Evolutionary conservation across 2,113 vertebrate species (phyloP), one percentile per base, ranked within the genome.

Genomic region (Rhagologus leucostigma): DNA sequence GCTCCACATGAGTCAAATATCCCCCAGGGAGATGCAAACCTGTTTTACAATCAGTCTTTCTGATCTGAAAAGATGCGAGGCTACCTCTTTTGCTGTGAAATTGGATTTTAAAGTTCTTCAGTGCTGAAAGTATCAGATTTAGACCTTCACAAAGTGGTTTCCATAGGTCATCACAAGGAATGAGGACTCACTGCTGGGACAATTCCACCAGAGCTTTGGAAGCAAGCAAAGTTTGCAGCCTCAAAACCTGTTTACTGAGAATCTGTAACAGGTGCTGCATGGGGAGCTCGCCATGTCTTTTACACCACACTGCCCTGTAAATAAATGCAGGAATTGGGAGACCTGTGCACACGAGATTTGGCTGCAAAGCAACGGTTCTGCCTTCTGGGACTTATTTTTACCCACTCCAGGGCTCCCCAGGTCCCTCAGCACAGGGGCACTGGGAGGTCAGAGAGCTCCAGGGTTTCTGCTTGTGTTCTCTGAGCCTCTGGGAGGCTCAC

Each of bases 251-350:
- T 83, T 76, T 63, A 12, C 37, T 62, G 52, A 23, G 63, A 19
- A 74, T 44, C 26, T 35, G 6, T 56, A 49, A 24, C 4, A 3
- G 0, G 0, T 35, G 20, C 53, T 71, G 35, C 64, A 27, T 1
- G 0, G 27, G 59, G 33, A 50, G 23, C 42, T 33, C 37, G 49
- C 35, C 0, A 0, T 5, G 12, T 19, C 33, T 80, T 37, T 57
- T 56, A 17, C 33, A 27, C 6, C 9, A 5, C 12, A 2, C 18
- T 93, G 64, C 11, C 15, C 67, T 67, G 42, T 47, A 64, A 62
- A 62, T 27, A 55, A 47, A 21, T 2, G 2, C 50, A 65, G 60
- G 26, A 67, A 32, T 19, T 11, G 16, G 82, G n/a, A 26, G 37
- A 76, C 50, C 32, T 85, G 37, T 32, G 9, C 30, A 4, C 0